phyloP scores from a whole-genome alignment of 1,140 invertebrate genomes.

The Drosophila cardini region DNA sequence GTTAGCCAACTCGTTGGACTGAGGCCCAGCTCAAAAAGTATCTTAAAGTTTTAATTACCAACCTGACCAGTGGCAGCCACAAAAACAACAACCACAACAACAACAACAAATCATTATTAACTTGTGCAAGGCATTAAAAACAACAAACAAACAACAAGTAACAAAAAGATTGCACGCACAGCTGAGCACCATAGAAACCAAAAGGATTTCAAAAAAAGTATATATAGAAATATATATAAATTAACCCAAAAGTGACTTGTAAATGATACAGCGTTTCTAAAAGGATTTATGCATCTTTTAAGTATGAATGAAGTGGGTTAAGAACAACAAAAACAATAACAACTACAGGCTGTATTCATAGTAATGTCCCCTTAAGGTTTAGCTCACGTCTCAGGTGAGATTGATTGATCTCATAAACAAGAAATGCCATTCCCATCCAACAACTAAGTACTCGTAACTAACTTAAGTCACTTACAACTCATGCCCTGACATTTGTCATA shows the following conservation, averaged over 20 bases:
- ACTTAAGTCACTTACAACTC: conserved; percentile 10
- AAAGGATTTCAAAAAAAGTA: conserved; percentile 6
- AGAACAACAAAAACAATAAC: conserved; percentile 10
- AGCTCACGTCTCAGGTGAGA: conserved; percentile 22
- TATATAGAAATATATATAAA: conserved; percentile 4
- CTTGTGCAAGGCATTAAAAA: conserved; percentile 61
- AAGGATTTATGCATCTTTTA: conserved; percentile 31
- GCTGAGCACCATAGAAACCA: conserved; percentile 46
- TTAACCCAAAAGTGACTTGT: conserved; percentile 40
- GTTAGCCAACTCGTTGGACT: conserved; percentile 44
- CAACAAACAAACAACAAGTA: conserved; percentile 21
- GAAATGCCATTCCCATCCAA: background rate
- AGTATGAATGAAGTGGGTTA: conserved; percentile 41
- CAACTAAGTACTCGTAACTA: conserved; percentile 16
- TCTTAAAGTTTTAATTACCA: conserved; percentile 81
- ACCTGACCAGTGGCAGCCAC: conserved; percentile 62
- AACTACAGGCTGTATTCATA: background rate
- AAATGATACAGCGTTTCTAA: conserved; percentile 11
- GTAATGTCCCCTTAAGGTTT: conserved; percentile 1
- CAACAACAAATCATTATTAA: conserved; percentile 77
- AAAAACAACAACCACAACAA: conserved; percentile 33
- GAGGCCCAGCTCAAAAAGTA: conserved; percentile 70
- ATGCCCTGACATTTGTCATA: conserved; percentile 6
- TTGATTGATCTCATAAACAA: conserved; percentile 30
- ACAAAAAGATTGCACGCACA: conserved; percentile 41